phyloP scores from a whole-genome alignment of 2,888 invertebrate genomes.

The Cephonodes hylas region DNA sequence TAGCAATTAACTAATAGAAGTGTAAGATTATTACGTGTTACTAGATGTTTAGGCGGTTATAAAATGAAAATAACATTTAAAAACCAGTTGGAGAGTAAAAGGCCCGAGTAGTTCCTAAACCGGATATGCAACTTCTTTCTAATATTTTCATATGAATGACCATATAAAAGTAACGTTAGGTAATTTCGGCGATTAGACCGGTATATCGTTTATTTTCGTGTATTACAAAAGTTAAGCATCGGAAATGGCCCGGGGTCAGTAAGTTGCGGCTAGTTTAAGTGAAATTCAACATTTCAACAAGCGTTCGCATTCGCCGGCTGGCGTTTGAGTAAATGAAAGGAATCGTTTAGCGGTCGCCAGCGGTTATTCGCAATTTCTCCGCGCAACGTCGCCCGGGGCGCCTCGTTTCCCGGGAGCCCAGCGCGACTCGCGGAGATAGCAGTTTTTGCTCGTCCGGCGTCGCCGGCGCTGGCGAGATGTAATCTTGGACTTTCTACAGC shows the following conservation, averaged over 20 bases:
- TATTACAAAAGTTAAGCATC: slow-evolving; percentile 39
- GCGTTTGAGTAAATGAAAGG: slow-evolving; percentile 58
- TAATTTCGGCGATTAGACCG: slow-evolving; percentile 41
- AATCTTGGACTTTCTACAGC: slow-evolving; percentile 80
- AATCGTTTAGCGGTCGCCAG: slow-evolving; percentile 54
- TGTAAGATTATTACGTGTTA: slow-evolving; percentile 12
- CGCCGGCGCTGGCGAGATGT: slow-evolving; percentile 61
- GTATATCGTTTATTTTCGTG: slow-evolving; percentile 40
- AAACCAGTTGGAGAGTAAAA: slow-evolving; percentile 35
- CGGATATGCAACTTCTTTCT: slow-evolving; percentile 45
- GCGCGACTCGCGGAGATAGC: slow-evolving; percentile 58
- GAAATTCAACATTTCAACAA: slow-evolving; percentile 55
- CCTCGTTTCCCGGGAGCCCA: slow-evolving; percentile 68
- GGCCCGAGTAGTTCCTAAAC: slow-evolving; percentile 34
- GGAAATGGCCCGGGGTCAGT: slow-evolving; percentile 44
- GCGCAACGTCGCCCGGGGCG: slow-evolving; percentile 59
- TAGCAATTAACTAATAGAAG: not conserved
- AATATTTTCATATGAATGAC: slow-evolving; percentile 39
- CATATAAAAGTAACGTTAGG: slow-evolving; percentile 41
- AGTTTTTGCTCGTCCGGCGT: slow-evolving; percentile 72
- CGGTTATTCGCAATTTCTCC: slow-evolving; percentile 63
- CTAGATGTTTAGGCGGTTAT: slow-evolving; percentile 29
- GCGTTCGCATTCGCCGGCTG: slow-evolving; percentile 23
- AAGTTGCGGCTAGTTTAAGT: slow-evolving; percentile 49
- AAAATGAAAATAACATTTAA: slow-evolving; percentile 14